Evolutionary conservation across 2,797 vertebrate genomes (phyloP), one percentile per base, ranked within the genome.

Genomic region (Nyctalus aviator): DNA sequence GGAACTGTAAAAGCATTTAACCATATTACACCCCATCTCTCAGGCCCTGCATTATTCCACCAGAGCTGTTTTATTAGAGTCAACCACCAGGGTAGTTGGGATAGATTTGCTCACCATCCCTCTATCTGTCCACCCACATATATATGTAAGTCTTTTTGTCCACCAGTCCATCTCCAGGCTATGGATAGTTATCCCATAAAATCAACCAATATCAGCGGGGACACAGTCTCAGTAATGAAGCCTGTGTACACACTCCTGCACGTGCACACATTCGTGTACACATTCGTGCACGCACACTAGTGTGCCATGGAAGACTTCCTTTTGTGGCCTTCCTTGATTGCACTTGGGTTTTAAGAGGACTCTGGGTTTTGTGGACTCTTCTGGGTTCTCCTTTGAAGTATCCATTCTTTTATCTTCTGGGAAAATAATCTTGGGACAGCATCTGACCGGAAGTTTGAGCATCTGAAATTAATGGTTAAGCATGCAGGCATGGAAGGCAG

Each of bases 1-100:
- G 94, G 96, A 97, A 97, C 97, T 98, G 97, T 98, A 98, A 98
- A 98, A 98, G 98, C 98, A 98, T 98, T 98, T 98, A 98, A 97
- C 97, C 98, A 96, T 98, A 98, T 98, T 98, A 98, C 87, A 98
- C 97, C 97, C 97, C 95, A 86, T 98, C 97, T 98, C 96, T 97
- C 96, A 97, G 95, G 94, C 97, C 96, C 96, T 97, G 96, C 98
- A 97, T 98, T 98, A 98, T 98, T 98, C 96, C 97, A 97, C 95
- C 84, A 97, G 97, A 97, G 93, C 95, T 97, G 95, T 98, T 98
- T 98, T 98, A 98, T 97, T 97, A 95, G 96, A 96, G 93, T 92
- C 84, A 97, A 96, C 92, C 97, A 96, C 78, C 79, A 89, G 68
- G 76, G 91, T 94, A 91, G 32, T 91, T 90, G 66, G 76, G 66